phyloP scores from a whole-genome alignment of 2,888 invertebrate genomes.

The Pristionchus maxplancki region DNA sequence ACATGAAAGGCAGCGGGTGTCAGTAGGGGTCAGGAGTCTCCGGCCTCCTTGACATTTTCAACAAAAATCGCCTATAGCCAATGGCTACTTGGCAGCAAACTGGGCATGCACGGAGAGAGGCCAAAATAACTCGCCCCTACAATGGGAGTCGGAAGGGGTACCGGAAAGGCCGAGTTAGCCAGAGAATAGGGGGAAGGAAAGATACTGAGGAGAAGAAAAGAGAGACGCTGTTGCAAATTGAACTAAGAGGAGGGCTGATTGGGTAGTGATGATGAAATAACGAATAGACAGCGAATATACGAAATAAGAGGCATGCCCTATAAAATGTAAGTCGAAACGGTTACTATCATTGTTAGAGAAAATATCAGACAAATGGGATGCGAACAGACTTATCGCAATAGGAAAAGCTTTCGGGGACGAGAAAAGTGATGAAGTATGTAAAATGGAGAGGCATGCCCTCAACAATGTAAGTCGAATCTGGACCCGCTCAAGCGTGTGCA shows the following conservation, averaged over 20 bases:
- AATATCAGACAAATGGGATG: too few relatives aligned
- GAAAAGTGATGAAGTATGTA: too few relatives aligned
- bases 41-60: not conserved
- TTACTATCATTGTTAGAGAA: too few relatives aligned
- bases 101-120: not conserved
- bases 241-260: not conserved
- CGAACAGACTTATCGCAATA: too few relatives aligned
- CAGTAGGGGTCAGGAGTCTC: not conserved
- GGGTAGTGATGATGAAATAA: not conserved
- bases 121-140: not conserved
- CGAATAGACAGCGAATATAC: not conserved
- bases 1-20: not conserved
- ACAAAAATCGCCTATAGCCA: not conserved
- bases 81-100: not conserved
- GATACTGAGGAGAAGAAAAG: slow-evolving; percentile 28
- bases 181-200: not conserved
- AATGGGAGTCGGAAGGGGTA: not conserved
- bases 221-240: slow-evolving; percentile 11
- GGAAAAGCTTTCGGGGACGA: too few relatives aligned
- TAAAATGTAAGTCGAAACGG: too few relatives aligned
- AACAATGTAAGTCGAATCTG: not conserved
- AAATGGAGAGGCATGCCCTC: too few relatives aligned
- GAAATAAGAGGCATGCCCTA: too few relatives aligned
- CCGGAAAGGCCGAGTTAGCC: slow-evolving; percentile 14
- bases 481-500: not conserved